Evolutionary conservation across 2,888 invertebrate species (phyloP).

Genomic region (Sphaeridia pumilis): DNA sequence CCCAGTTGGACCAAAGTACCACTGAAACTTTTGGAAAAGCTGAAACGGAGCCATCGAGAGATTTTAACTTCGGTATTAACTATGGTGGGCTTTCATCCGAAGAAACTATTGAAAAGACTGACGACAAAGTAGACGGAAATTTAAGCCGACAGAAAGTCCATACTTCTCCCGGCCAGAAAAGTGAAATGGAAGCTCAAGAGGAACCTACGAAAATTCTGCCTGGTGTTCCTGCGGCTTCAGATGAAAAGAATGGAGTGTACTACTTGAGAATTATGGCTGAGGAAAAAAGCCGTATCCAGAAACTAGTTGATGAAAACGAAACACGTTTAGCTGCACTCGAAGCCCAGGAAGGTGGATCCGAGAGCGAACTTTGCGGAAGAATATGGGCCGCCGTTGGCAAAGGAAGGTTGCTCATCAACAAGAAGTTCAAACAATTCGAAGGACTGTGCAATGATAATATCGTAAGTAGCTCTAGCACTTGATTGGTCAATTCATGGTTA

Average conservation of each 20-base stretch:
- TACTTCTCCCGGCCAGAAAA: not conserved
- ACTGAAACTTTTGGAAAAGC: not conserved
- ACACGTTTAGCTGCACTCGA: constrained; percentile 50
- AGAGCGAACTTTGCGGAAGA: constrained; percentile 64
- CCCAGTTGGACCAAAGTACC: not conserved
- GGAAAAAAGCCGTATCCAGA: constrained; percentile 59
- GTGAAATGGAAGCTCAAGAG: not conserved
- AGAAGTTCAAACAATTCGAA: constrained; percentile 92
- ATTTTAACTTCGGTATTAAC: not conserved
- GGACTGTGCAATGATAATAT: constrained; percentile 58
- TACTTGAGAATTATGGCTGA: constrained; percentile 54
- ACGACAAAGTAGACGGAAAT: constrained; percentile 10
- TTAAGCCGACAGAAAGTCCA: not conserved
- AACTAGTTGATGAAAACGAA: constrained; percentile 57
- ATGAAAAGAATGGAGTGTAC: constrained; percentile 58
- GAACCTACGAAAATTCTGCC: not conserved
- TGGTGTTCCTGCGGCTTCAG: not conserved
- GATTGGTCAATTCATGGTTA: not conserved
- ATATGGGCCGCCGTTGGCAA: constrained; percentile 82
- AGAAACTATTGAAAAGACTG: not conserved
- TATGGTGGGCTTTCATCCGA: not conserved
- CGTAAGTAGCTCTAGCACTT: constrained; percentile 42
- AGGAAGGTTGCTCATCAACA: constrained; percentile 71
- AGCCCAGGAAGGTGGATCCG: constrained; percentile 38
- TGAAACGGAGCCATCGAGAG: not conserved